Evolutionary conservation across 1,140 invertebrate species (phyloP), one percentile per base, ranked within the genome.

Genomic region (Mycetomoellerius zeteki): DNA sequence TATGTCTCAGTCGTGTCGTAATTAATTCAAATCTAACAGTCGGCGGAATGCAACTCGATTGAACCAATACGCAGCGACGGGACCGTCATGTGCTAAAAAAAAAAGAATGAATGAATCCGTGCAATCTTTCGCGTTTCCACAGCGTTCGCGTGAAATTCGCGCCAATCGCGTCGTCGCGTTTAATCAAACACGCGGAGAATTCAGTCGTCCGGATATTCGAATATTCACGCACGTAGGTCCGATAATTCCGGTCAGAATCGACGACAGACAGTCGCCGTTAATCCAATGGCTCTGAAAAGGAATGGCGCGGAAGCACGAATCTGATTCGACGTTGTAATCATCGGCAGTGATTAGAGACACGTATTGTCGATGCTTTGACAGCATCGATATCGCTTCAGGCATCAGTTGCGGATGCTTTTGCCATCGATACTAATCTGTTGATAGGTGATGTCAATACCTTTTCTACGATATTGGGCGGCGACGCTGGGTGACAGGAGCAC

Each of bases 141-240:
- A 16, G 43, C 37, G 37, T 81, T 30, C 78, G 64, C 50, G 65
- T 33, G 33, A 84, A 73, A 47, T 84, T 73, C 37, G 54, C 54
- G 80, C 80, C 80, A 84, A 73, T 73, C 80, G 69, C 80, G 37
- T 84, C 54, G 19, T 43, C 37, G 80, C 67, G 52, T 84, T 84
- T 84, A 84, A 84, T 84, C 69, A 69, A 84, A 84, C 54, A 43
- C 80, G 54, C 54, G 37, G 69, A 60, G 37, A 73, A 73, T 50
- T 54, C 80, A 58, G 80, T 73, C 54, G 52, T 10, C 62, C 77
- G 62, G n/a, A 80, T 80, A 80, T 80, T 72, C 65, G 78, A 82
- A 82, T 82, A 73, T 82, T 82, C 80, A 54, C 78, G 52, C 65
- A 82, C 67, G 47, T 47, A 73, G 62, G 21, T 73, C 43, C 37